Base-by-base conservation (phyloP, 1,140 invertebrate species). In the Leptinotarsa texana region DNA sequence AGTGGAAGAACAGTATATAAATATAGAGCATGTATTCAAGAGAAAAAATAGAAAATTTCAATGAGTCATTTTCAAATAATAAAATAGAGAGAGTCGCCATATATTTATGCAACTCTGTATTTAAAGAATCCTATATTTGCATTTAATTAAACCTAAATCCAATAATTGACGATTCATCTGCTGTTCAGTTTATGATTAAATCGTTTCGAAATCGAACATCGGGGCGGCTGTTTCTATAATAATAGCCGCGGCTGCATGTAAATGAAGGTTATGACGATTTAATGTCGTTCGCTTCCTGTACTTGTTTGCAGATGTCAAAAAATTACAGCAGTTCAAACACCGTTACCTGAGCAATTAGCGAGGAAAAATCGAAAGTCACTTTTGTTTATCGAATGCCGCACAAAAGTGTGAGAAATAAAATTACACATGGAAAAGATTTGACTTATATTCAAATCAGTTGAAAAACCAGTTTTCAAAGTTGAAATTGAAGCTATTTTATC, bases 111-210 rank as follows among this genome's bases (percentile, higher is more conserved):
- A 11, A 11, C 0, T 42, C 8, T 42, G 33, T 42, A 11, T 3
- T 2, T 57, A n/a, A 67, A 2, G 65, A 42, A 17, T 42, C 21
- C 3, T 11, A 67, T 67, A 67, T 67, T 67, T 67, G 65, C 24
- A 67, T 42, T 67, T 17, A 67, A 67, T 67, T 24, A 67, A 24
- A 67, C 42, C 11, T 13, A 3, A 15, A 17, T 17, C 27, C 42
- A 17, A 42, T 18, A 67, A 67, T 67, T 67, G 27, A 27, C n/a
- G 21, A 33, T 67, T 24, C 11, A 24, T 13, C 65, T 17, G 42
- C 65, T 3, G 65, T 67, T 24, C 24, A 67, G 27, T 67, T 67
- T 67, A 67, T 24, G 65, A 67, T 42, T 67, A 67, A 67, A 67
- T 27, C 24, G 17, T 27, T 67, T 17, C 17, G 65, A 18, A 18